A percentile compares a stretch with the other conserved stretches of the same genome.
Conservation (phyloP, 2,797 vertebrate species). For the Peromyscus melanophrys region DNA sequence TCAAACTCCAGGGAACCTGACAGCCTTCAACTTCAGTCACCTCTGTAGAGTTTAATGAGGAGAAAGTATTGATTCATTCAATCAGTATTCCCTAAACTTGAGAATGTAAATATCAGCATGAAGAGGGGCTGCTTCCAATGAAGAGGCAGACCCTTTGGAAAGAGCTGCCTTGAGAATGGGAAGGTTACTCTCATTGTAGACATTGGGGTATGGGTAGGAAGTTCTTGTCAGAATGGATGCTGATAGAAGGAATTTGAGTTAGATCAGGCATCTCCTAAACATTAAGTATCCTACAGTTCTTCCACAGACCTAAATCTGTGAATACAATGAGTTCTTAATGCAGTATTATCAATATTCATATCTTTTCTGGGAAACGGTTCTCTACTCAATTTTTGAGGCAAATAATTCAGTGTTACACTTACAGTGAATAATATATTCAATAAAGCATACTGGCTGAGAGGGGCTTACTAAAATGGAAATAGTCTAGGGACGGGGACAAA, state of each 20-base stretch:
- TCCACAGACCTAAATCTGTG: background rate
- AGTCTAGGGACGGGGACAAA: background rate
- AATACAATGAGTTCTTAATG: background rate
- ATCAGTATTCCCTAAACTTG: constrained; percentile 32
- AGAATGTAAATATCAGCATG: background rate
- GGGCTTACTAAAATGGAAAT: background rate
- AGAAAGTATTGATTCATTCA: constrained; percentile 29
- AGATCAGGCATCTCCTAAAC: background rate
- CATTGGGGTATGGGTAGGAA: background rate
- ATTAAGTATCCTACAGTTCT: background rate
- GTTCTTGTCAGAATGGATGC: background rate
- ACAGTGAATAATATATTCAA: background rate
- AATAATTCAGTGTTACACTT: background rate
- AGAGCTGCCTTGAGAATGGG: background rate
- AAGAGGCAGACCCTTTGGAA: background rate
- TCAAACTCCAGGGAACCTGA: background rate
- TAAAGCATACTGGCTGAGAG: background rate
- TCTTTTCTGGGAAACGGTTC: background rate
- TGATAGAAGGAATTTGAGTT: background rate
- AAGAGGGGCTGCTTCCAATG: background rate
- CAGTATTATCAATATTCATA: background rate
- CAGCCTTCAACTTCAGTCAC: background rate
- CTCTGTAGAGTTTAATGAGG: constrained; percentile 38
- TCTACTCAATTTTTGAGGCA: background rate
- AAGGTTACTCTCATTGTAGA: background rate